phyloP scores from a whole-genome alignment of 2,888 invertebrate species.

The Stenotaenia linearis region DNA sequence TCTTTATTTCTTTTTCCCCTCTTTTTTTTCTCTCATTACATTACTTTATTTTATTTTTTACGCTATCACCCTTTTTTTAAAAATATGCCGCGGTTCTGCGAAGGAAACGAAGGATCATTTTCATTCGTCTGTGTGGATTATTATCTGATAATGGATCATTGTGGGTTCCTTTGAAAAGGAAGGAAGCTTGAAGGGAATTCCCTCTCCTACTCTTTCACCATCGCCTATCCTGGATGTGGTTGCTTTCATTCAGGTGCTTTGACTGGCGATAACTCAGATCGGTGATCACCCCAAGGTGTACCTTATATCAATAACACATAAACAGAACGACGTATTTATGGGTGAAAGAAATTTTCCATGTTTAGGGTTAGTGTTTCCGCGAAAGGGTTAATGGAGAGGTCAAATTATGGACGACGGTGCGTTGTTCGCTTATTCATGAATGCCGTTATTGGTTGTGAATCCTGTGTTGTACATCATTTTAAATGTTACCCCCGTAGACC shows the following conservation, averaged over 20 bases:
- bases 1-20: background rate
- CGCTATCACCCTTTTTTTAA: background rate
- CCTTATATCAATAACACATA: background rate
- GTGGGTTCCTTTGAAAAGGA: conserved; percentile 23
- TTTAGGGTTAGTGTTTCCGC: background rate
- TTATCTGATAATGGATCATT: conserved; percentile 26
- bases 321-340: too few species aligned
- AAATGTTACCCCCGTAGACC: background rate
- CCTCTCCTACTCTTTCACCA: background rate
- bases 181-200: conserved; percentile 20
- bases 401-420: background rate
- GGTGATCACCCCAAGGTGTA: conserved; percentile 19
- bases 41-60: background rate
- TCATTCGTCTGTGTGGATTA: conserved; percentile 20
- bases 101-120: conserved; percentile 1
- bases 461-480: background rate
- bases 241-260: conserved; percentile 24
- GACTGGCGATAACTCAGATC: conserved; percentile 21
- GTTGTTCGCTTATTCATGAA: background rate
- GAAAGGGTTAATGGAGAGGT: background rate
- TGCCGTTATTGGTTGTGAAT: background rate
- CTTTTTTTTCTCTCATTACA: too few species aligned
- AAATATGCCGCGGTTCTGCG: background rate
- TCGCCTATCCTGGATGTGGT: conserved; percentile 1
- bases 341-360: background rate